Percentiles rank a stretch among this genome's conserved stretches.
phyloP scores from a whole-genome alignment of 1,140 invertebrate genomes.

The Olivierus martensii region DNA sequence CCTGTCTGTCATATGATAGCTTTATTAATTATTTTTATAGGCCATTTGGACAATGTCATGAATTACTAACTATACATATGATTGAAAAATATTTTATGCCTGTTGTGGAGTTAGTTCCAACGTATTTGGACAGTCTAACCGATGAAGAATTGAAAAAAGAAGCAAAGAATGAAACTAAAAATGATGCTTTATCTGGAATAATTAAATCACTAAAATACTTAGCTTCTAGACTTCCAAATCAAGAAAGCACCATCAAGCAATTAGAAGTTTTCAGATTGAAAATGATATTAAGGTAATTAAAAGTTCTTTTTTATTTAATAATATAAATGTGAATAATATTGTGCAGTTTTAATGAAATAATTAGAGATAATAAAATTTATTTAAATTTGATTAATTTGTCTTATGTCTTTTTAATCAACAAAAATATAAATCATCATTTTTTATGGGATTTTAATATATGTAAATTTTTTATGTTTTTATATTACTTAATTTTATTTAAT shows the following conservation, averaged over 20 bases:
- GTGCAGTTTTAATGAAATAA: no score
- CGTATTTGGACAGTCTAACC: constrained; percentile 82
- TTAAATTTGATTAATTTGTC: no score
- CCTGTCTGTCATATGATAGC: no score
- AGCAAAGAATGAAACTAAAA: constrained; percentile 88
- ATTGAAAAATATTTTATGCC: constrained; percentile 88
- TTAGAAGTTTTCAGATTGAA: constrained; percentile 90
- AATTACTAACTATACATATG: constrained; percentile 75
- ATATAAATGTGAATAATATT: no score
- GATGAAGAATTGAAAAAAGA: constrained; percentile 95
- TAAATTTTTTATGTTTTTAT: no score
- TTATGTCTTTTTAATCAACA: no score
- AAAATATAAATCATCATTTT: no score
- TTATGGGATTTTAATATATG: no score
- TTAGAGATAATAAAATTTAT: no score
- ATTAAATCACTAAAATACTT: constrained; percentile 80
- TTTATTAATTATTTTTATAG: constrained; percentile 34
- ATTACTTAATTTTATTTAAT: no score
- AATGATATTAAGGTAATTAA: constrained; percentile 73
- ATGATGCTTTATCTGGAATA: constrained; percentile 78
- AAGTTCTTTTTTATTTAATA: no score
- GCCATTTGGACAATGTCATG: constrained; percentile 85
- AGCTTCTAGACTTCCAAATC: constrained; percentile 56
- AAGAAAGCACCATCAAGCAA: constrained; percentile 70
- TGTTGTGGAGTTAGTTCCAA: constrained; percentile 79